phyloP scores from a whole-genome alignment of 2,113 vertebrate genomes.

The Hippocampus mohnikei region DNA sequence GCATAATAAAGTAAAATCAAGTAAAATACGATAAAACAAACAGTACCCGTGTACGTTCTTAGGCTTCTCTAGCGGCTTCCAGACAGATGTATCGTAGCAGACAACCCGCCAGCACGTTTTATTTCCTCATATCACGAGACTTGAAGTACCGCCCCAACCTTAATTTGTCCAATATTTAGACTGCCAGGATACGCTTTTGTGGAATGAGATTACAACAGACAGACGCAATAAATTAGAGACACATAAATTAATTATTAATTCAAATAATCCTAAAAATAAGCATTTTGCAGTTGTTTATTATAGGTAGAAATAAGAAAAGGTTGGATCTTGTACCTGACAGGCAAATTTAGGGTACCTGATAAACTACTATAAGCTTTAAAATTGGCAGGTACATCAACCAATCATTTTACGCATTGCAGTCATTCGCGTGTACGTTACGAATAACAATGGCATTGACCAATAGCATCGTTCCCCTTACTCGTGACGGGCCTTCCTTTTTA shows the following conservation, averaged over 20 bases:
- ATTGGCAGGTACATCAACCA: conserved; percentile 14
- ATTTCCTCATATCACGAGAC: conserved; percentile 39
- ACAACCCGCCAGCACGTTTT: background rate
- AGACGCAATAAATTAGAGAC: no score
- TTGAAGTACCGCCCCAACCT: no score
- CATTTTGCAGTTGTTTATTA: background rate
- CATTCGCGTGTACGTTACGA: conserved; percentile 1
- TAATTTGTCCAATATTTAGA: background rate
- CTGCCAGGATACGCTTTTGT: conserved; percentile 12
- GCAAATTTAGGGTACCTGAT: background rate
- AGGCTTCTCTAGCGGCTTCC: fast-evolving
- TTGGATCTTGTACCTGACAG: background rate
- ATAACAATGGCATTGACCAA: conserved; percentile 36
- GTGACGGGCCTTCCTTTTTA: background rate
- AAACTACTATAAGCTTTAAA: no score
- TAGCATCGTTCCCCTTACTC: background rate
- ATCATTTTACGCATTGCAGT: conserved; percentile 4
- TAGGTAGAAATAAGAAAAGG: fast-evolving
- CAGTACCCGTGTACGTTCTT: background rate
- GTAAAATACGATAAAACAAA: no score
- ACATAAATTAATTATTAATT: fast-evolving
- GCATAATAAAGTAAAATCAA: background rate
- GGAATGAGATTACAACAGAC: background rate
- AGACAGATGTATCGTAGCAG: background rate
- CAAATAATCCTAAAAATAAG: background rate